Base-by-base conservation (phyloP, 2,113 vertebrate genomes). In the Mionectes macconnelli region DNA sequence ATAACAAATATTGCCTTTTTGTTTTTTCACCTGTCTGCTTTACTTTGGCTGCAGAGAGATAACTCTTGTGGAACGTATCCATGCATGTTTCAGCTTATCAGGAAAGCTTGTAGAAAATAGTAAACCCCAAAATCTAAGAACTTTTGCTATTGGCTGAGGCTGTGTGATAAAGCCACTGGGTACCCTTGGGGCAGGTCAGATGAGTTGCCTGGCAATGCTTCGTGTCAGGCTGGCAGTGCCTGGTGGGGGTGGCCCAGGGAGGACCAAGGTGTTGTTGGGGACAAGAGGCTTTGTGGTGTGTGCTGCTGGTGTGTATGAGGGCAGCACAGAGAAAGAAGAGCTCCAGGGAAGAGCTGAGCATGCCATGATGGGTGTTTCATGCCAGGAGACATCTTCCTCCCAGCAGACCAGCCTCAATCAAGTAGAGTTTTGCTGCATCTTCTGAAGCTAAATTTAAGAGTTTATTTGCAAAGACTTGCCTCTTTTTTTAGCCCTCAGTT, bases 401-500 rank as follows among this genome's bases (percentile, higher is more conserved):
- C 31, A 44, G 70, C n/a, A 64, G 19, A 31, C 13, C 33, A 76
- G 23, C 33, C 4, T 84, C 35, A 24, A 23, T 89, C 69, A 84
- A 42, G 49, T 12, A 45, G 56, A 69, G n/a, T 12, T 94, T 83
- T 93, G 78, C 70, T 88, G 90, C 31, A 12, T 73, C 37, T 72
- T 87, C 49, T 27, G 30, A 62, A 90, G 50, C 88, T 96, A 90
- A 95, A 94, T 83, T 94, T 94, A 83, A 53, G 75, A 39, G 25
- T 22, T 50, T 39, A 5, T 80, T 95, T 92, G 35, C 4, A 19
- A 82, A 77, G 45, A 68, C 49, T 76, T 35, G 53, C 45, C 63
- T 50, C 49, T 94, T 85, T 95, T 94, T 96, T 91, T 88, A 95
- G 82, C 50, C 37, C 45, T 85, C 28, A 39, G 64, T 39, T 91